Conservation (phyloP, 2,113 vertebrate genomes). For the Chaetura pelagica region DNA sequence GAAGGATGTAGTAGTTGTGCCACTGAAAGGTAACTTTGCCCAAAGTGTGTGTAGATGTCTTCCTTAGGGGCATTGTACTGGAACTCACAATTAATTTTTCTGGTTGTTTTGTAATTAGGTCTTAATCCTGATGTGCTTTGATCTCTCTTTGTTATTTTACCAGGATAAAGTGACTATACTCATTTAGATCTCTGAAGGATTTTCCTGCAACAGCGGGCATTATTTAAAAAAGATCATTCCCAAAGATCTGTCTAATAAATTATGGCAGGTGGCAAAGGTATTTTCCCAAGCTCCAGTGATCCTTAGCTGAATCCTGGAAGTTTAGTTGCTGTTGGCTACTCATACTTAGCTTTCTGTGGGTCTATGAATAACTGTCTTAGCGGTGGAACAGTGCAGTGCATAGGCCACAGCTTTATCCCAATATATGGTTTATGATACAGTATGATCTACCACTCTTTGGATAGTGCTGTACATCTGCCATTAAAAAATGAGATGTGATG, state of each 20-base stretch:
- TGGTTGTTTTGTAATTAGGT: neutral
- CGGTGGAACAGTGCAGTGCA: neutral
- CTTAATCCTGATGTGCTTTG: neutral
- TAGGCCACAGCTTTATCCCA: neutral
- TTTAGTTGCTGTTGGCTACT: conserved; percentile 10
- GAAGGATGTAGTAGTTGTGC: neutral
- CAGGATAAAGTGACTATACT: neutral
- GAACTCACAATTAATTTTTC: fast-evolving
- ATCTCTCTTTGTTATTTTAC: neutral
- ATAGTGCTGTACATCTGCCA: neutral
- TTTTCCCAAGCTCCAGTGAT: neutral
- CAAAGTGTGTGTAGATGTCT: neutral
- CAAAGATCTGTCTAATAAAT: neutral
- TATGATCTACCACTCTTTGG: neutral
- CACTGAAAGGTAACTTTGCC: neutral
- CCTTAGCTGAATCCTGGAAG: neutral
- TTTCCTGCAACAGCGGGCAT: neutral
- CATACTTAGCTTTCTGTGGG: neutral
- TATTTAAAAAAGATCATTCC: neutral
- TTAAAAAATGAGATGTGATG: neutral
- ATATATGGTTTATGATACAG: neutral
- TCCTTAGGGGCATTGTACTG: neutral
- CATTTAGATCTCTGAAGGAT: neutral
- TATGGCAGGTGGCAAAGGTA: neutral
- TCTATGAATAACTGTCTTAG: neutral